Percentiles rank a stretch among this genome's conserved stretches.
phyloP scores from a whole-genome alignment of 2,888 invertebrate species.

The Nemotelus pantherinus region DNA sequence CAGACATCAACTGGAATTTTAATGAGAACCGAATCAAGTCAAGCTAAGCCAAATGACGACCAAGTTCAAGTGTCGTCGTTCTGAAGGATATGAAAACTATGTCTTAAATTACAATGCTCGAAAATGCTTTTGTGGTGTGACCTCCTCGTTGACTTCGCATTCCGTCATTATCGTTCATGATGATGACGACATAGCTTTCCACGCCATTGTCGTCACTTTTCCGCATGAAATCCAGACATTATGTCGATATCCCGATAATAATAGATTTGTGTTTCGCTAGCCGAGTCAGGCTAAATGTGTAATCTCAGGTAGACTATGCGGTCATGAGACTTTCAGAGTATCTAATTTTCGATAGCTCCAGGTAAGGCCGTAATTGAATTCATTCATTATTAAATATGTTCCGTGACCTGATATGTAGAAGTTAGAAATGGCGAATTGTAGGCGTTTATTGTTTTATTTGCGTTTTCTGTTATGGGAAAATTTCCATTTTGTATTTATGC shows the following conservation, averaged over 20 bases:
- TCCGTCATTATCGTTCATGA: too few species aligned
- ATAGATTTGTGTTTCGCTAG: slow-evolving; percentile 9
- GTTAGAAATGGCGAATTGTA: not conserved
- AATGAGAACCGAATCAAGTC: slow-evolving; percentile 14
- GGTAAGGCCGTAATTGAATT: slow-evolving; percentile 26
- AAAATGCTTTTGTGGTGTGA: not conserved
- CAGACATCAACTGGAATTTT: not conserved
- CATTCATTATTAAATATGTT: slow-evolving; percentile 36
- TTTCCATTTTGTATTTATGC: not conserved
- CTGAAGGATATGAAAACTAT: slow-evolving; percentile 27
- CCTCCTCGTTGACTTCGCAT: not conserved
- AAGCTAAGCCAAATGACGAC: not conserved
- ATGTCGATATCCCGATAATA: slow-evolving; percentile 15
- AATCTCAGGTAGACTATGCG: not conserved
- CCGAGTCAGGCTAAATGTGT: not conserved
- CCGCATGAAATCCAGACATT: slow-evolving; percentile 17
- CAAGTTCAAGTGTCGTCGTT: slow-evolving; percentile 27
- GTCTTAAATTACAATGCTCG: slow-evolving; percentile 20
- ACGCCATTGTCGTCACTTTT: not conserved
- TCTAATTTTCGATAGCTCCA: slow-evolving; percentile 9
- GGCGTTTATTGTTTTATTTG: slow-evolving; percentile 4
- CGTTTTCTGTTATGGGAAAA: slow-evolving; percentile 1
- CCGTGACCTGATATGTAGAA: not conserved
- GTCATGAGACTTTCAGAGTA: not conserved
- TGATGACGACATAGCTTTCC: too few species aligned